These are phyloP conservation scores for Ernsta delagoae DNA, from an alignment of 2,888 invertebrate genomes.

Conservation along the genomic window DNA sequence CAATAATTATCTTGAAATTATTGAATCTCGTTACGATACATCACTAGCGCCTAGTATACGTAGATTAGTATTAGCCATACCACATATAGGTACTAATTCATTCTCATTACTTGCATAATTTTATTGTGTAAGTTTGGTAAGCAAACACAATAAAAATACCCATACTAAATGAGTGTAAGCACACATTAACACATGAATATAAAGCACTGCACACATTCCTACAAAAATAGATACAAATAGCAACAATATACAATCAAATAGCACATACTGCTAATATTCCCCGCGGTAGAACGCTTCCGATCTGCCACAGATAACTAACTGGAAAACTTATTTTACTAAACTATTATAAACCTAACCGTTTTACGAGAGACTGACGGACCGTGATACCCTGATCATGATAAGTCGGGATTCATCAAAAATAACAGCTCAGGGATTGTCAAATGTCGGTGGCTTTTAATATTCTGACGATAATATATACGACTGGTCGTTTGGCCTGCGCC, in stretches of 20 bases:
- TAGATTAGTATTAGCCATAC: too few species aligned
- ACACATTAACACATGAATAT: background rate
- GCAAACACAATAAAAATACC: too few species aligned
- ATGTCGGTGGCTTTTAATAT: slow-evolving; percentile 14
- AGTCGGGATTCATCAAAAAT: slow-evolving; percentile 33
- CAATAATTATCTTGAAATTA: too few species aligned
- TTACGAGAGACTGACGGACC: slow-evolving; percentile 13
- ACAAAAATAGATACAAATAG: background rate
- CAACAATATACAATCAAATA: background rate
- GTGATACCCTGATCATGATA: slow-evolving; percentile 30
- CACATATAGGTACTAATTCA: too few species aligned
- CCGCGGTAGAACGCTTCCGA: background rate
- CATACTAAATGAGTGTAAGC: background rate
- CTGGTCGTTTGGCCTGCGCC: too few species aligned
- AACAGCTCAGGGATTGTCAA: slow-evolving; percentile 23
- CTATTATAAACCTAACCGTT: slow-evolving; percentile 10
- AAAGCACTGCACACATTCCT: background rate
- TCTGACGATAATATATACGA: too few species aligned
- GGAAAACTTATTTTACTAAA: background rate
- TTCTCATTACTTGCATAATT: too few species aligned
- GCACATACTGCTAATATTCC: background rate
- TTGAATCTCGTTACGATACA: too few species aligned
- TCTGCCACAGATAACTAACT: background rate
- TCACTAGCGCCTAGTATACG: too few species aligned
- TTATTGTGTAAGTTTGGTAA: too few species aligned